phyloP scores from a whole-genome alignment of 2,888 invertebrate genomes.

The Aleiodes testaceus region DNA sequence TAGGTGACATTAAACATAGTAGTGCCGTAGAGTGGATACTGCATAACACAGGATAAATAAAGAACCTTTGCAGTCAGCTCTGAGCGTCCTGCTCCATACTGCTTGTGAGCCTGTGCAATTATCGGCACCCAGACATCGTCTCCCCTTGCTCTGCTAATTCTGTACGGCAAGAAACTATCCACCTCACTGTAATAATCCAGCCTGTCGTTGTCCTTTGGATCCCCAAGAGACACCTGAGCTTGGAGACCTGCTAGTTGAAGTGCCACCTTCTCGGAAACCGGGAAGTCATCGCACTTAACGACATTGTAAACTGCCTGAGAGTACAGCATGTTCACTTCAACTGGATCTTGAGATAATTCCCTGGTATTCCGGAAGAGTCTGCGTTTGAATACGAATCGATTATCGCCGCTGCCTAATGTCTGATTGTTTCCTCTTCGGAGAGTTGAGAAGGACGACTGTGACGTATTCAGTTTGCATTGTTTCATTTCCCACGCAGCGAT shows the following conservation, averaged over 20 bases:
- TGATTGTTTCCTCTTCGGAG: slow-evolving; percentile 77
- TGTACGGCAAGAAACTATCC: slow-evolving; percentile 90
- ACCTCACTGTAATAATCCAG: slow-evolving; percentile 92
- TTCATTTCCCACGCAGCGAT: slow-evolving; percentile 96
- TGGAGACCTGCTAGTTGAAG: slow-evolving; percentile 94
- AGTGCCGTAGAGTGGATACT: slow-evolving; percentile 93
- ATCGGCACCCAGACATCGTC: slow-evolving; percentile 91
- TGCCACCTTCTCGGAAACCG: slow-evolving; percentile 95
- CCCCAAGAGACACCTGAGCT: slow-evolving; percentile 94
- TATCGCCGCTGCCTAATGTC: slow-evolving; percentile 89
- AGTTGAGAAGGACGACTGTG: slow-evolving; percentile 75
- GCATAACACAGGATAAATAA: slow-evolving; percentile 96
- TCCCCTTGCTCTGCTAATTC: slow-evolving; percentile 85
- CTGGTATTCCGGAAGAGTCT: slow-evolving; percentile 90
- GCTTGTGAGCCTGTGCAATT: slow-evolving; percentile 89
- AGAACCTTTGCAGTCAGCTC: slow-evolving; percentile 94
- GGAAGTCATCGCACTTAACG: slow-evolving; percentile 96
- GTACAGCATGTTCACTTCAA: slow-evolving; percentile 94
- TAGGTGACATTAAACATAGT: slow-evolving; percentile 92
- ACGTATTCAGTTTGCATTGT: slow-evolving; percentile 75
- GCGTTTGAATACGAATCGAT: slow-evolving; percentile 93
- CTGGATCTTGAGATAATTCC: slow-evolving; percentile 94
- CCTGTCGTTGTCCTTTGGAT: slow-evolving; percentile 84
- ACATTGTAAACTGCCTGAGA: slow-evolving; percentile 96
- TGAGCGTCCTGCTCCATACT: slow-evolving; percentile 93